Percentiles rank a stretch among this genome's conserved stretches.
Conservation (phyloP, 2,888 invertebrate species). For the Xestia rhomboidea region DNA sequence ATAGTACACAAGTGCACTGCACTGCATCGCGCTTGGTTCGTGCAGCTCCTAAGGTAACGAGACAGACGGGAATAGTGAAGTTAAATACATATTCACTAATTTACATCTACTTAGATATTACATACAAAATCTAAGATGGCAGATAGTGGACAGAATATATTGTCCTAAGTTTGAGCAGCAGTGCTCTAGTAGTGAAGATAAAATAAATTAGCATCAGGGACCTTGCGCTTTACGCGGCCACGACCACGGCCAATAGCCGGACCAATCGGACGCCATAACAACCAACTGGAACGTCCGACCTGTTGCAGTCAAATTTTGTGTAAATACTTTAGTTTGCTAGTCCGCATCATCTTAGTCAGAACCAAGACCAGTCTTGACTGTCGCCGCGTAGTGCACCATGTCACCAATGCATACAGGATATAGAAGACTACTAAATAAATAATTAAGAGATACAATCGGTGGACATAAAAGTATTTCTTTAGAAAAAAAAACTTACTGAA, state of each 20-base stretch:
- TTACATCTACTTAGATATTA: conserved; percentile 46
- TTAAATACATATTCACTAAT: conserved; percentile 54
- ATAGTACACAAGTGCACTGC: conserved; percentile 8
- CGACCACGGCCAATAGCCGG: background rate
- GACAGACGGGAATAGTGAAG: conserved; percentile 39
- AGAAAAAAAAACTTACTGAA: conserved; percentile 71
- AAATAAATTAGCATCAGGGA: conserved; percentile 31
- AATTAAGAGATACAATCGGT: conserved; percentile 67
- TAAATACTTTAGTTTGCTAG: background rate
- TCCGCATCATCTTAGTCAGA: background rate
- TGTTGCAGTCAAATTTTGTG: background rate
- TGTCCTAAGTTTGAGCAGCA: conserved; percentile 33
- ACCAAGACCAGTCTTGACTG: background rate
- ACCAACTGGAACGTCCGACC: background rate
- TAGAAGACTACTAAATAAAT: conserved; percentile 63
- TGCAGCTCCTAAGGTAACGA: conserved; percentile 35
- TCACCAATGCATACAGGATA: conserved; percentile 36
- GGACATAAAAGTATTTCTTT: conserved; percentile 67
- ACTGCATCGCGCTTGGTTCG: conserved; percentile 1
- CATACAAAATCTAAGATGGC: conserved; percentile 48
- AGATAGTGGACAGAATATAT: conserved; percentile 36
- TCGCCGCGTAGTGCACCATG: conserved; percentile 2
- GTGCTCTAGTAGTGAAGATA: conserved; percentile 17
- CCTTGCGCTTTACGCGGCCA: background rate
- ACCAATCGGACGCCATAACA: background rate